Evolutionary conservation across 2,113 vertebrate species (phyloP).

Genomic region (Cardinalis cardinalis): DNA sequence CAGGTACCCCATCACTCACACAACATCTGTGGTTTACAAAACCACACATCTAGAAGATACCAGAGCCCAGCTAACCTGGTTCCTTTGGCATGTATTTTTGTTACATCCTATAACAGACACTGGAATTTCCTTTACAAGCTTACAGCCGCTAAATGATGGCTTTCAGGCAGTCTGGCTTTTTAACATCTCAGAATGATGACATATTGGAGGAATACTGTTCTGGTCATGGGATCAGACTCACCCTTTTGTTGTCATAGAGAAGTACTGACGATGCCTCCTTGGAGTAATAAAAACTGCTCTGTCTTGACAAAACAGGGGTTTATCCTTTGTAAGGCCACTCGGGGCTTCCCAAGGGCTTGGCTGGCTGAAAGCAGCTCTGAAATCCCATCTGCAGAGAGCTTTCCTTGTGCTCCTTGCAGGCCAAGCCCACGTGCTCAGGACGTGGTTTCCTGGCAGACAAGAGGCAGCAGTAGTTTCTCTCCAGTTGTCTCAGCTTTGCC

Average conservation of each 20-base stretch:
- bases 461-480: background rate
- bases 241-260: constrained; percentile 25
- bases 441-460: background rate
- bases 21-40: background rate
- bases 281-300: background rate
- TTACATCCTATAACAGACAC: background rate
- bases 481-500: background rate
- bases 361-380: background rate
- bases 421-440: background rate
- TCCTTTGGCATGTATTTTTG: background rate
- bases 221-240: constrained; percentile 22
- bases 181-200: background rate
- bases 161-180: background rate
- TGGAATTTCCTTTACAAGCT: background rate
- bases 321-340: background rate
- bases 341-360: background rate
- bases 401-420: background rate
- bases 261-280: background rate
- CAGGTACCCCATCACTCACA: background rate
- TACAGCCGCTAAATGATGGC: background rate
- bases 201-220: background rate
- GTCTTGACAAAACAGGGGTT: constrained; percentile 1
- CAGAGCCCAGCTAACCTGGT: background rate
- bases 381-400: background rate
- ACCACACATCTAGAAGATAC: background rate